These are phyloP conservation scores for Caenorhabditis tropicalis DNA, from an alignment of 1,140 invertebrate genomes.

Conservation along the genomic window DNA sequence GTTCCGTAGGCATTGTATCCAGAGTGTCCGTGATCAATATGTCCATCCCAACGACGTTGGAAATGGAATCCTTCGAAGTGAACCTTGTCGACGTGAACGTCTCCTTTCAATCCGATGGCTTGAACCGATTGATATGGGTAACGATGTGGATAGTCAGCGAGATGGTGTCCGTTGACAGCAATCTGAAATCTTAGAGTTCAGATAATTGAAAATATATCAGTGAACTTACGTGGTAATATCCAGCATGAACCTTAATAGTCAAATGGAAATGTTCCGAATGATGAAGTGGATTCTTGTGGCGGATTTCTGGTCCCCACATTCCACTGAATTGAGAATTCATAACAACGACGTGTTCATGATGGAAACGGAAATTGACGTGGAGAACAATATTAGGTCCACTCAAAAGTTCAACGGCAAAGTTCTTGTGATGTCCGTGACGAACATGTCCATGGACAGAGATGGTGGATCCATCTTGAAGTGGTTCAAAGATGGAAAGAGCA, in stretches of 20 bases:
- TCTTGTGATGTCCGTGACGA: constrained; percentile 48
- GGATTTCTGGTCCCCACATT: constrained; percentile 50
- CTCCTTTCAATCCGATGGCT: constrained; percentile 49
- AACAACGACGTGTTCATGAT: constrained; percentile 41
- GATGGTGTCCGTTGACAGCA: constrained; percentile 45
- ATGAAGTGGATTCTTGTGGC: constrained; percentile 50
- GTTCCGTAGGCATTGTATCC: constrained; percentile 53
- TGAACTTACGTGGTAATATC: constrained; percentile 44
- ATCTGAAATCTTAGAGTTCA: constrained; percentile 3
- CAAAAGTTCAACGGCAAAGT: constrained; percentile 50
- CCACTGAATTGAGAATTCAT: constrained; percentile 51
- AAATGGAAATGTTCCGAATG: constrained; percentile 51
- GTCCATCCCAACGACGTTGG: constrained; percentile 41
- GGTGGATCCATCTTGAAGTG: constrained; percentile 48
- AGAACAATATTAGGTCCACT: constrained; percentile 54
- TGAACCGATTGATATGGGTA: constrained; percentile 44
- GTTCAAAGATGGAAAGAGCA: constrained; percentile 47
- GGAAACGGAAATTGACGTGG: constrained; percentile 55
- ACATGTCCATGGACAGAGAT: constrained; percentile 49
- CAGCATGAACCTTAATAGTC: constrained; percentile 11
- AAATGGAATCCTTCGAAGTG: constrained; percentile 55
- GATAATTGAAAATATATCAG: neutral
- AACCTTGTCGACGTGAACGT: constrained; percentile 44
- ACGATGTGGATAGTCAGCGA: constrained; percentile 54
- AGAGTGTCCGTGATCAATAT: constrained; percentile 47